Evolutionary conservation across 1,140 invertebrate species (phyloP).

Genomic region (Diorhabda carinulata): DNA sequence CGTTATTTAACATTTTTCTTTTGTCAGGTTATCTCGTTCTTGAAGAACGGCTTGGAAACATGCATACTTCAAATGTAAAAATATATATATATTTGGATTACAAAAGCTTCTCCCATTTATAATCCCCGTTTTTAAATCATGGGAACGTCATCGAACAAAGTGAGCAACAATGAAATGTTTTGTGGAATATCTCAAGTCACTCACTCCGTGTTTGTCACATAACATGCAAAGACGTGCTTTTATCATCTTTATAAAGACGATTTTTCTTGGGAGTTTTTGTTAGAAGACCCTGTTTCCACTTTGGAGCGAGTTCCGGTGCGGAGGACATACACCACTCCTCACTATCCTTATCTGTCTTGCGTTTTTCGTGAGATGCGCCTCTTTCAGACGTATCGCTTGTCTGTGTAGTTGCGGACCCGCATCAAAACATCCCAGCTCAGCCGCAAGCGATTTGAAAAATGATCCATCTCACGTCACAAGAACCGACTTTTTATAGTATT

Average conservation of each 20-base stretch:
- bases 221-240: conserved; percentile 48
- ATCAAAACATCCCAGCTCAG: conserved; percentile 41
- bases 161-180: conserved; percentile 46
- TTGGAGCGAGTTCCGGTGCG: conserved; percentile 22
- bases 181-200: conserved; percentile 45
- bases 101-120: conserved; percentile 43
- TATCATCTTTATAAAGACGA: conserved; percentile 47
- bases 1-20: conserved; percentile 3
- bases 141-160: conserved; percentile 42
- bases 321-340: conserved; percentile 14
- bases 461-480: conserved; percentile 42
- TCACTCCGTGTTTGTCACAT: conserved; percentile 45
- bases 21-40: conserved; percentile 8
- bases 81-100: conserved; percentile 42
- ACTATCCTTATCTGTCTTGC: conserved; percentile 18
- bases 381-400: conserved; percentile 22
- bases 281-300: conserved; percentile 41
- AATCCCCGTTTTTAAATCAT: conserved; percentile 38
- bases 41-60: conserved; percentile 29
- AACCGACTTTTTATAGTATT: conserved; percentile 39
- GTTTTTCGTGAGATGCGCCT: conserved; percentile 15
- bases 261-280: conserved; percentile 46
- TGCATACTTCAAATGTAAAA: conserved; percentile 42
- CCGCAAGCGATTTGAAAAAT: conserved; percentile 44
- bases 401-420: conserved; percentile 33